Evolutionary conservation across 2,113 vertebrate species (phyloP).

Genomic region (Ibidorhyncha struthersii): DNA sequence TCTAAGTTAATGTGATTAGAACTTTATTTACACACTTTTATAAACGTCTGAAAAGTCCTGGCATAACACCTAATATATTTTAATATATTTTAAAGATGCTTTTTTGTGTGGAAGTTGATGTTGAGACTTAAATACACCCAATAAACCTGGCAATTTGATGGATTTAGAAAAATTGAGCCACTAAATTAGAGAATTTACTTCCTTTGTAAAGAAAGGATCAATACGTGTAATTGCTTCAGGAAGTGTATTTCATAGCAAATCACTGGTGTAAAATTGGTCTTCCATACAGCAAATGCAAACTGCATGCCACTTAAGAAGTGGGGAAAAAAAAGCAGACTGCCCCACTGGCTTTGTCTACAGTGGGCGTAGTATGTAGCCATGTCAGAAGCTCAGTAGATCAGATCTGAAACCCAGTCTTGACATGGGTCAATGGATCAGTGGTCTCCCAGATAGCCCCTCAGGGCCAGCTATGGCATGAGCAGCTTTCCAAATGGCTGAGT

Average conservation of each 20-base stretch:
- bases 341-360: conserved; percentile 72
- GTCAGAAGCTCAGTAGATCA: conserved; percentile 83
- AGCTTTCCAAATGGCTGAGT: conserved; percentile 75
- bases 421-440: conserved; percentile 90
- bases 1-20: neutral
- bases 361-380: conserved; percentile 68
- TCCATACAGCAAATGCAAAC: conserved; percentile 50
- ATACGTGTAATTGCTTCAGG: conserved; percentile 54
- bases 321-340: conserved; percentile 30
- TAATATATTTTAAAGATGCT: neutral
- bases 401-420: conserved; percentile 85
- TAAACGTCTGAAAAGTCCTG: neutral
- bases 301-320: conserved; percentile 58
- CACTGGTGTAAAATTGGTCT: conserved; percentile 77
- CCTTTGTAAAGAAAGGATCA: conserved; percentile 29
- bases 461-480: conserved; percentile 74
- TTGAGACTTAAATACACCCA: neutral
- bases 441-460: conserved; percentile 79
- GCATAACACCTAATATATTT: neutral
- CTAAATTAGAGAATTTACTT: conserved; percentile 15
- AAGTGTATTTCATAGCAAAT: conserved; percentile 71
- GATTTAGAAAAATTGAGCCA: conserved; percentile 4
- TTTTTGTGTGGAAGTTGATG: neutral
- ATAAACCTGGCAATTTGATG: neutral
- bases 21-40: neutral